Evolutionary conservation across 2,797 vertebrate genomes (phyloP).

Genomic region (Neosilurus hyrtlii): DNA sequence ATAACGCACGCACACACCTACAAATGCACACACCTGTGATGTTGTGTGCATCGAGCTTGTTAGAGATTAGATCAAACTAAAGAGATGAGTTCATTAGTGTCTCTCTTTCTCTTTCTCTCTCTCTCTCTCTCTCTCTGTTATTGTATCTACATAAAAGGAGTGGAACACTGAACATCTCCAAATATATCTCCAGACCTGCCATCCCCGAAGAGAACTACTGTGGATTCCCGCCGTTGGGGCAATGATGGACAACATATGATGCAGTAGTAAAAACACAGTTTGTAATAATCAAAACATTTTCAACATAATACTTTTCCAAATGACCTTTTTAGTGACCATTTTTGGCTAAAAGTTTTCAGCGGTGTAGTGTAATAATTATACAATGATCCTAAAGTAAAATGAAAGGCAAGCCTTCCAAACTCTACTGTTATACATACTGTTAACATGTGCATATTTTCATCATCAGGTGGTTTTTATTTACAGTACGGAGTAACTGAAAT

Average conservation of each 20-base stretch:
- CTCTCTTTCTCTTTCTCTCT: constrained; percentile 6
- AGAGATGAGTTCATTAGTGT: background rate
- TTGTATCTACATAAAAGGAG: constrained; percentile 52
- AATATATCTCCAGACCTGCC: constrained; percentile 35
- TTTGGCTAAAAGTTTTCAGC: too few species aligned
- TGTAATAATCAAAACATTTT: background rate
- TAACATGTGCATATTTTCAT: too few species aligned
- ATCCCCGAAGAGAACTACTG: background rate
- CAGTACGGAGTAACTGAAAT: too few species aligned
- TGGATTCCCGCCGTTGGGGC: background rate
- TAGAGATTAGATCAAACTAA: constrained; percentile 9
- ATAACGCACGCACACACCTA: background rate
- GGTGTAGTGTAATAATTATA: too few species aligned
- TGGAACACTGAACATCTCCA: constrained; percentile 50
- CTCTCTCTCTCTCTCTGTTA: background rate
- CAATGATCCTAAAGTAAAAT: too few species aligned
- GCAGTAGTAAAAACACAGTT: constrained; percentile 3
- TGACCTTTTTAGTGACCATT: background rate
- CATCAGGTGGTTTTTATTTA: too few species aligned
- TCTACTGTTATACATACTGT: too few species aligned
- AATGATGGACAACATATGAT: background rate
- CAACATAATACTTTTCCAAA: background rate
- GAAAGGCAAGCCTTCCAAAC: too few species aligned
- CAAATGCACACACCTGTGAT: background rate
- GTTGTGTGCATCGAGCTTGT: background rate